These are phyloP conservation scores for Alentia gelatinosa DNA, from an alignment of 2,888 invertebrate genomes.

Conservation along the genomic window DNA sequence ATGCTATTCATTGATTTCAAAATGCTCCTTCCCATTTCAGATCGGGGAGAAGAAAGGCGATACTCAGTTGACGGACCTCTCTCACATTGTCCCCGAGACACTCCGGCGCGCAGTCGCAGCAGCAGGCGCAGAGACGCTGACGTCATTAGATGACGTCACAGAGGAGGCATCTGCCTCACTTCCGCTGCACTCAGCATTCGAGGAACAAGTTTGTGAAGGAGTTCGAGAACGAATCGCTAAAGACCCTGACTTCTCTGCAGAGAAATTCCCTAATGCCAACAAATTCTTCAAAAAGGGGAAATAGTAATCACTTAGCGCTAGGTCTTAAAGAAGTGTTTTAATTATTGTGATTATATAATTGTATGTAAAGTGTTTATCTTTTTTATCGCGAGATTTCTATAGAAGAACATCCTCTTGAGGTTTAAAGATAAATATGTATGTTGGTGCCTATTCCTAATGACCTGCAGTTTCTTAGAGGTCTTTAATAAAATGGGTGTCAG, in stretches of 20 bases:
- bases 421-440: too few relatives aligned
- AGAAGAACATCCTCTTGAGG: background rate
- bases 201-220: conserved; percentile 82
- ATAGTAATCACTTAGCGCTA: background rate
- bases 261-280: conserved; percentile 78
- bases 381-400: background rate
- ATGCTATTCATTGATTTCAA: conserved; percentile 30
- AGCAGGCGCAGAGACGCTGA: conserved; percentile 82
- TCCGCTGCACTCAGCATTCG: conserved; percentile 83
- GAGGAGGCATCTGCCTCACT: conserved; percentile 82
- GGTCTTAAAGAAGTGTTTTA: background rate
- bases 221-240: conserved; percentile 82
- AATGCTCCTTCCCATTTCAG: conserved; percentile 62
- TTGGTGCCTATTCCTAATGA: background rate
- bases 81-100: conserved; percentile 76
- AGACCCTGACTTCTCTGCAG: conserved; percentile 80
- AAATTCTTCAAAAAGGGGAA: conserved; percentile 69
- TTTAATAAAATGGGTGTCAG: background rate
- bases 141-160: conserved; percentile 82
- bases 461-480: too few relatives aligned
- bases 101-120: conserved; percentile 82
- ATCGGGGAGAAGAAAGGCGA: conserved; percentile 63
- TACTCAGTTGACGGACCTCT: conserved; percentile 69
- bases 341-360: background rate
- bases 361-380: background rate